Evolutionary conservation across 2,888 invertebrate species (phyloP).

Genomic region (Latrodectus elegans): DNA sequence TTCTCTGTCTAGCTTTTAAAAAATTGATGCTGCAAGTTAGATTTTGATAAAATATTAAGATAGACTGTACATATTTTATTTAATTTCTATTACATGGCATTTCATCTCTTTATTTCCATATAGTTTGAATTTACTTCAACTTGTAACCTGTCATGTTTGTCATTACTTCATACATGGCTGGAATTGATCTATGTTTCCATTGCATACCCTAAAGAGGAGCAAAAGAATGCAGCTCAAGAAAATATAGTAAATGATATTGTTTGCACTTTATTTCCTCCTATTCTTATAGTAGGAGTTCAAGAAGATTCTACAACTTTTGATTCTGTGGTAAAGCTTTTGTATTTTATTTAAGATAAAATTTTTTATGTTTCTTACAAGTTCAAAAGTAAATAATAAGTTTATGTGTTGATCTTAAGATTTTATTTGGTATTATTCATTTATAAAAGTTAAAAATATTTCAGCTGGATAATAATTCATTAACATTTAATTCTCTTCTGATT

Average conservation of each 20-base stretch:
- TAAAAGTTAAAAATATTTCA: background rate
- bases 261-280: slow-evolving; percentile 73
- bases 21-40: too few species aligned
- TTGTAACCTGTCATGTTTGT: slow-evolving; percentile 48
- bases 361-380: background rate
- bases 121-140: slow-evolving; percentile 67
- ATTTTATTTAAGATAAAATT: slow-evolving; percentile 14
- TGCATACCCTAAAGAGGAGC: slow-evolving; percentile 58
- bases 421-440: background rate
- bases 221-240: slow-evolving; percentile 35
- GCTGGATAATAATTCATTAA: background rate
- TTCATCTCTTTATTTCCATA: too few species aligned
- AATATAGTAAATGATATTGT: slow-evolving; percentile 55
- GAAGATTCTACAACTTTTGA: slow-evolving; percentile 73
- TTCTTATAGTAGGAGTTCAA: slow-evolving; percentile 76
- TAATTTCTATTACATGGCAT: too few species aligned
- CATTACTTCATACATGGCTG: slow-evolving; percentile 69
- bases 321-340: slow-evolving; percentile 65
- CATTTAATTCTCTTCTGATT: background rate
- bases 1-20: too few species aligned
- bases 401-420: background rate
- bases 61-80: too few species aligned
- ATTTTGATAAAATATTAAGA: too few species aligned
- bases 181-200: slow-evolving; percentile 69
- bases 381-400: background rate